Base-by-base conservation (phyloP, 2,888 invertebrate species). In the Ctenicera cuprea region DNA sequence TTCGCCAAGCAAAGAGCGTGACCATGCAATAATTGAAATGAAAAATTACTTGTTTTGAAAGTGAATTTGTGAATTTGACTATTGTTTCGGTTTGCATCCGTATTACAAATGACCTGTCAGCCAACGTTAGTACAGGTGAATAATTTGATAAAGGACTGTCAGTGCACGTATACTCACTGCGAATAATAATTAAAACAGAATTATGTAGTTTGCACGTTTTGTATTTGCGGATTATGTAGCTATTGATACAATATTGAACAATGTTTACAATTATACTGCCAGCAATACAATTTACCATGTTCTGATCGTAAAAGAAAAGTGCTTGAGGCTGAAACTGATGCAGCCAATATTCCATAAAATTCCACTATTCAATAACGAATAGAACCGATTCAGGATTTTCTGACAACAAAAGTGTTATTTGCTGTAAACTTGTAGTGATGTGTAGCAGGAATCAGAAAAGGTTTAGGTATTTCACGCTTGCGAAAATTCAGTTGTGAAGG, bases 391-490 rank as follows among this genome's bases (percentile, higher is more conserved):
- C 65, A 65, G 69, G 75, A 75, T 69, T 71, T 71, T 75, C 75
- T 65, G 75, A 72, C 75, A 75, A 75, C 75, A 75, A 75, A 75
- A 72, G 75, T 70, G 68, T 75, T 75, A 75, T 75, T 72, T 72
- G 72, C 72, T 75, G 72, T 75, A 75, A 74, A 75, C 75, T 75
- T 75, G 75, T 75, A 75, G 75, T 70, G 70, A 75, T 75, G 75
- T 75, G 75, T 75, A 72, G 65, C 68, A 66, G 75, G 69, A 68
- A 75, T 75, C 71, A 75, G 72, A 72, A 72, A 74, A 74, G 74
- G 68, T 71, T 74, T 71, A 71, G 74, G 59, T 68, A 74, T 71
- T 74, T 74, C 68, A 74, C 71, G 74, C 71, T 71, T 68, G 71
- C 67, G 71, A 67, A 74, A 64, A 59, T 71, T 66, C 66, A 43